Percentiles rank a stretch among this genome's conserved stretches.
phyloP scores from a whole-genome alignment of 2,113 vertebrate genomes.

The Oreochromis niloticus region DNA sequence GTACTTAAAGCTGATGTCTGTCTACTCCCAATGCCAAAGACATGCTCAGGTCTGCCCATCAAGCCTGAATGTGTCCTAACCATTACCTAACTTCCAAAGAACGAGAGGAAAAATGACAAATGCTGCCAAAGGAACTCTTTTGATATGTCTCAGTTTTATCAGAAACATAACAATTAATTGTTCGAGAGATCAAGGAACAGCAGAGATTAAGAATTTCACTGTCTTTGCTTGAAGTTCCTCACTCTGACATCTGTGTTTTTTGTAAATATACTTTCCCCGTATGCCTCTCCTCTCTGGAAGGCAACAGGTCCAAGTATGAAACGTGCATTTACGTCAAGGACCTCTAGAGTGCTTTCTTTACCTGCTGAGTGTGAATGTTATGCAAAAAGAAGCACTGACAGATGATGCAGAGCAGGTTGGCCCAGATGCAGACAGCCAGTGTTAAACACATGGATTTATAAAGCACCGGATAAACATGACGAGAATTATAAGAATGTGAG shows the following conservation, averaged over 20 bases:
- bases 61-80: slow-evolving; percentile 27
- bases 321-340: not conserved
- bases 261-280: not conserved
- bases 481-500: not conserved
- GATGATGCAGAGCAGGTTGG: slow-evolving; percentile 50
- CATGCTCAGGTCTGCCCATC: slow-evolving; percentile 39
- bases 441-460: not conserved
- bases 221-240: rapidly evolving
- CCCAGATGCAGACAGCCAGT: not conserved
- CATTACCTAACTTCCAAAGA: slow-evolving; percentile 22
- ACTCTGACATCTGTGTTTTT: not conserved
- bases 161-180: not conserved
- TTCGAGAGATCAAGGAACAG: not conserved
- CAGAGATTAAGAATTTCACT: not conserved
- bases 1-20: not conserved
- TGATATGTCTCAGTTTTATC: not conserved
- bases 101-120: not conserved
- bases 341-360: not conserved
- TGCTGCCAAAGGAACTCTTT: not conserved
- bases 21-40: not conserved
- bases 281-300: not conserved
- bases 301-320: not conserved
- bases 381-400: slow-evolving; percentile 32
- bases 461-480: not conserved
- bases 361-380: slow-evolving; percentile 24